A percentile compares a stretch with the other conserved stretches of the same genome.
phyloP scores from a whole-genome alignment of 2,797 vertebrate species.

The Bryconaethiops microstoma region DNA sequence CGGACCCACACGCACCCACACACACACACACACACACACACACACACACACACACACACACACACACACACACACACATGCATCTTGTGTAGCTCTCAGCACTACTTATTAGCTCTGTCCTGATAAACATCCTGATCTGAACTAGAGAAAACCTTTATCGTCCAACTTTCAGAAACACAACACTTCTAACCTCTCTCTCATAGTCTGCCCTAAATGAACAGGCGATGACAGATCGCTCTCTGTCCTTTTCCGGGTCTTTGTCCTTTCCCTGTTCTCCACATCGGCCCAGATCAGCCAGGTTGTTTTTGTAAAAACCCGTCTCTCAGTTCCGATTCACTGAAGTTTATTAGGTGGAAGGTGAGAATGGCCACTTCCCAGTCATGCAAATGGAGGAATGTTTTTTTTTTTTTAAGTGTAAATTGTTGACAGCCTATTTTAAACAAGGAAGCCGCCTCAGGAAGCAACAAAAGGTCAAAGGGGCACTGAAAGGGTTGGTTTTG shows the following conservation, averaged over 20 bases:
- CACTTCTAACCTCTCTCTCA: constrained; percentile 28
- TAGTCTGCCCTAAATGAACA: constrained; percentile 28
- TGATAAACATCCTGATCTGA: neutral
- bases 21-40: neutral
- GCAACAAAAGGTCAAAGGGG: neutral
- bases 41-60: neutral
- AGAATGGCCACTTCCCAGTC: neutral
- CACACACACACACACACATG: too few relatives aligned
- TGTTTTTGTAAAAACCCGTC: neutral
- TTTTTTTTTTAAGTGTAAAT: neutral
- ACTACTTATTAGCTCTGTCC: neutral
- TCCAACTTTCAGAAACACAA: constrained; percentile 30
- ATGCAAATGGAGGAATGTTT: neutral
- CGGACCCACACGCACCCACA: too few relatives aligned
- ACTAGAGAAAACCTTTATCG: constrained; percentile 1
- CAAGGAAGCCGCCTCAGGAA: neutral
- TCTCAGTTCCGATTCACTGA: neutral
- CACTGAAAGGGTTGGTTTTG: neutral
- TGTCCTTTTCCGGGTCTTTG: neutral
- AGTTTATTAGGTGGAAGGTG: neutral
- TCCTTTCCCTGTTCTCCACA: neutral
- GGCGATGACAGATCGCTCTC: constrained; percentile 38
- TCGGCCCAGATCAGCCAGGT: neutral
- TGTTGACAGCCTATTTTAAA: neutral
- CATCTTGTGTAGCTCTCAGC: neutral